Evolutionary conservation across 2,797 vertebrate genomes (phyloP).

Genomic region (Melanotaenia parkinsoni): DNA sequence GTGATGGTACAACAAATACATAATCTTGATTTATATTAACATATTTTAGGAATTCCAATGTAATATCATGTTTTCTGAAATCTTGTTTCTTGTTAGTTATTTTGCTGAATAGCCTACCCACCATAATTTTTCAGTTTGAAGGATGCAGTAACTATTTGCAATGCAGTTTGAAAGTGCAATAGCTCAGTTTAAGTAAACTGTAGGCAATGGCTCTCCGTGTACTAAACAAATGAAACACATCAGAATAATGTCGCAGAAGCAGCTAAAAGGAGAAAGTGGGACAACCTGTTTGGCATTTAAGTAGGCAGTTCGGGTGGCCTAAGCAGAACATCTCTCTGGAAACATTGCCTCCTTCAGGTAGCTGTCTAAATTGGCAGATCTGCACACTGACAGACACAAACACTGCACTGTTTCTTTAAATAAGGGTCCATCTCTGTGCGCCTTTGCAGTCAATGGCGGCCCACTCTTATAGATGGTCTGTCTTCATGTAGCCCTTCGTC

Average conservation of each 20-base stretch:
- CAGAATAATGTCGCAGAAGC: background rate
- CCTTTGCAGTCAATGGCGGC: slow-evolving; percentile 82
- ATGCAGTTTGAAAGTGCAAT: no score
- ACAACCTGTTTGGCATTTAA: background rate
- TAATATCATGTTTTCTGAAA: background rate
- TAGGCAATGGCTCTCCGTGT: background rate
- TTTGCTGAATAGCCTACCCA: no score
- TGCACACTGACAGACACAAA: slow-evolving; percentile 55
- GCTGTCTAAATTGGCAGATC: slow-evolving; percentile 21
- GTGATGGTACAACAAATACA: no score
- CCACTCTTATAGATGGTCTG: slow-evolving; percentile 56
- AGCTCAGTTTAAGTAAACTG: background rate
- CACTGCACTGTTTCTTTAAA: slow-evolving; percentile 79
- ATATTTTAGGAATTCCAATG: background rate
- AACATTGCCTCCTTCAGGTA: slow-evolving; percentile 36
- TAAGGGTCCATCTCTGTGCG: slow-evolving; percentile 66
- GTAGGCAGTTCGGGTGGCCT: slow-evolving; percentile 4
- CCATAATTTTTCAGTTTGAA: no score
- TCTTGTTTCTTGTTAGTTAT: no score
- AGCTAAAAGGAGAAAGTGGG: background rate
- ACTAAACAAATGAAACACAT: background rate
- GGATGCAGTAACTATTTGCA: no score
- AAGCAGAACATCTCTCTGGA: slow-evolving; percentile 38
- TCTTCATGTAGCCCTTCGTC: slow-evolving; percentile 48
- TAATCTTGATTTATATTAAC: no score